These are phyloP conservation scores for Nesidiocoris tenuis DNA, from an alignment of 2,888 invertebrate genomes.

Conservation along the genomic window DNA sequence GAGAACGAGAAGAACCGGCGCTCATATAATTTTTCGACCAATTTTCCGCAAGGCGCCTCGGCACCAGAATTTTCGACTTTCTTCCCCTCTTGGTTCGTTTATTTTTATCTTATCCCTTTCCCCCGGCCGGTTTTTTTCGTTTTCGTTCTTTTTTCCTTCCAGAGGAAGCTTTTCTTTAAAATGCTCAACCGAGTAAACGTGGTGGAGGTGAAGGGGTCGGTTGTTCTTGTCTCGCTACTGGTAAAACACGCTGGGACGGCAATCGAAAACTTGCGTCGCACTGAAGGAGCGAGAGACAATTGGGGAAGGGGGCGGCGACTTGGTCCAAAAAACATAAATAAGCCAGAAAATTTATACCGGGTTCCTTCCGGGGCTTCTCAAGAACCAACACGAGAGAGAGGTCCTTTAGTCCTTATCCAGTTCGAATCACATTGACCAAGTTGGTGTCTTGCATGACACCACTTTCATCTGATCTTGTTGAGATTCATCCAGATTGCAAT, in stretches of 20 bases:
- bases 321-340: constrained; percentile 29
- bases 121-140: neutral
- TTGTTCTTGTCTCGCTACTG: neutral
- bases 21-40: constrained; percentile 10
- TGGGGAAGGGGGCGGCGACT: neutral
- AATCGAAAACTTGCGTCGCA: constrained; percentile 21
- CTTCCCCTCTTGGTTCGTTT: neutral
- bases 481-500: too few species aligned
- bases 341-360: constrained; percentile 28
- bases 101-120: neutral
- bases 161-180: constrained; percentile 23
- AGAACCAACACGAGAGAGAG: neutral
- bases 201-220: neutral
- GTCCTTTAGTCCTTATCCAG: neutral
- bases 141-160: constrained; percentile 11
- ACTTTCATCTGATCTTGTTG: too few species aligned
- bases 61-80: neutral
- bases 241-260: constrained; percentile 23
- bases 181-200: neutral
- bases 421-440: neutral
- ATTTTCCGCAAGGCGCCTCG: constrained; percentile 8
- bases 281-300: neutral
- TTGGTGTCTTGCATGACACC: neutral
- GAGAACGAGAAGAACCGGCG: neutral
- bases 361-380: constrained; percentile 24